Evolutionary conservation across 2,797 vertebrate genomes (phyloP).

Genomic region (Platyrinchus mystaceus): DNA sequence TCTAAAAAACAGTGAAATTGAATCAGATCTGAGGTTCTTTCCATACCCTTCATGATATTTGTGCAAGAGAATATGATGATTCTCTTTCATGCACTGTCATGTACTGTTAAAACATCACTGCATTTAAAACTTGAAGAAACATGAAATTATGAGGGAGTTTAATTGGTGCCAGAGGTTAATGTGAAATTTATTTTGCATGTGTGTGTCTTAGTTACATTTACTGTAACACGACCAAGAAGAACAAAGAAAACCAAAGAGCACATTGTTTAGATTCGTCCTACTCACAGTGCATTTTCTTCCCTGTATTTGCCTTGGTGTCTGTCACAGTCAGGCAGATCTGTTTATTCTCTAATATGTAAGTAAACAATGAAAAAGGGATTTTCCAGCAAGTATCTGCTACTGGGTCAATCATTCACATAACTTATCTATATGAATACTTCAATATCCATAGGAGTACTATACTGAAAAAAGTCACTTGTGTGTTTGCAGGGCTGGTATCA

Average conservation of each 20-base stretch:
- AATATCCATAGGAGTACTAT: background rate
- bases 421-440: background rate
- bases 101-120: background rate
- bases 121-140: constrained; percentile 11
- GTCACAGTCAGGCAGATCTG: background rate
- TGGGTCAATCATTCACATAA: background rate
- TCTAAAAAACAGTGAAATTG: background rate
- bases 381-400: background rate
- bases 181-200: background rate
- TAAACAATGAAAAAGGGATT: background rate
- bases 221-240: background rate
- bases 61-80: background rate
- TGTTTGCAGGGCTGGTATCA: background rate
- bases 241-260: background rate
- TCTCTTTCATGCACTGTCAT: background rate
- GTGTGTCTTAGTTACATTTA: background rate
- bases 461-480: background rate
- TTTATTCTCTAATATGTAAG: background rate
- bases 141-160: background rate
- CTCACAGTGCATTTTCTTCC: background rate
- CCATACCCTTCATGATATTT: background rate
- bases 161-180: constrained; percentile 15
- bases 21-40: background rate
- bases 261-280: background rate
- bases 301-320: background rate